A percentile compares a stretch with the other conserved stretches of the same genome.
phyloP scores from a whole-genome alignment of 2,888 invertebrate genomes.

The Melipona bicolor region DNA sequence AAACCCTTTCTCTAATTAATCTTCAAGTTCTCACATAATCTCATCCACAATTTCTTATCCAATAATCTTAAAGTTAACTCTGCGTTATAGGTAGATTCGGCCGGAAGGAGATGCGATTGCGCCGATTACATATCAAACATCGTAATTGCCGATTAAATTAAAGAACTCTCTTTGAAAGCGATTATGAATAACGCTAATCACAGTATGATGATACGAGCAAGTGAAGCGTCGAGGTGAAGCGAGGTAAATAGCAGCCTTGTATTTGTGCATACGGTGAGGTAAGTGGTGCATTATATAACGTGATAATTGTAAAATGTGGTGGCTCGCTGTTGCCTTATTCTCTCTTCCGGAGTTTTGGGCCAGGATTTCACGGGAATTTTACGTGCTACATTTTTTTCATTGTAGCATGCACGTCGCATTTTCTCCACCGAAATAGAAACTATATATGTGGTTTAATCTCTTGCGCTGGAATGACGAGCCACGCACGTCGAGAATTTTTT shows the following conservation, averaged over 20 bases:
- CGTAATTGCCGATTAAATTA: slow-evolving; percentile 77
- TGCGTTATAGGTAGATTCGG: neutral
- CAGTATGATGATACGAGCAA: slow-evolving; percentile 55
- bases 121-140: slow-evolving; percentile 64
- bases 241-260: slow-evolving; percentile 76
- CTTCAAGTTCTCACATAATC: no score
- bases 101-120: slow-evolving; percentile 46
- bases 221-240: slow-evolving; percentile 61
- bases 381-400: no score
- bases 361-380: no score
- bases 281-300: slow-evolving; percentile 79
- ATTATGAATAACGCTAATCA: slow-evolving; percentile 76
- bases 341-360: no score
- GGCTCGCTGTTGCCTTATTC: no score
- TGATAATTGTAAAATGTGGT: slow-evolving; percentile 76
- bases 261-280: slow-evolving; percentile 78
- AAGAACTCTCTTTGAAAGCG: slow-evolving; percentile 72
- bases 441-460: no score
- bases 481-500: no score
- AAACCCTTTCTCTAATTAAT: no score
- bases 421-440: no score
- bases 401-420: no score
- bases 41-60: no score
- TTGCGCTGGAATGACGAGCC: no score
- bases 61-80: neutral